These are phyloP conservation scores for Phenganax marumi DNA, from an alignment of 92 coral and sea anemone species.

Conservation along the genomic window DNA sequence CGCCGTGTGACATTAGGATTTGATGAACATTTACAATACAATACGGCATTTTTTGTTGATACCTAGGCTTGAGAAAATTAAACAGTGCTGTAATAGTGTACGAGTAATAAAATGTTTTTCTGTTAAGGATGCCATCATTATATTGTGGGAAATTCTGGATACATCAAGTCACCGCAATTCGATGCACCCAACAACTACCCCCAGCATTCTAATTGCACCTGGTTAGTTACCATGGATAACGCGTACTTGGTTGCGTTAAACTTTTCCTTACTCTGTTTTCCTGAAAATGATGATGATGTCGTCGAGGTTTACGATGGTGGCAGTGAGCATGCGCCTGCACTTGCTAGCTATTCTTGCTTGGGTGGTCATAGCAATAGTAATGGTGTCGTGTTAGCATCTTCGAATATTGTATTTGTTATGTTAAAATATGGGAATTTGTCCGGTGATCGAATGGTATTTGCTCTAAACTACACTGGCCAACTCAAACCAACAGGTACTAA, in stretches of 20 bases:
- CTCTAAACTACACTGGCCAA: not conserved
- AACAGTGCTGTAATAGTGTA: not conserved
- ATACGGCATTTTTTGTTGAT: too few species aligned
- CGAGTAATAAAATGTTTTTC: not conserved
- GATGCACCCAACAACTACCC: not conserved
- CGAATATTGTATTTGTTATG: not conserved
- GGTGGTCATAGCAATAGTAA: not conserved
- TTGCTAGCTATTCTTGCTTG: not conserved
- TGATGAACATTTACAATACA: too few species aligned
- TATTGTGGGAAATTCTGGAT: not conserved
- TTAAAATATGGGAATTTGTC: not conserved
- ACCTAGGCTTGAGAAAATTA: too few species aligned
- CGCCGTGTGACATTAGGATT: too few species aligned
- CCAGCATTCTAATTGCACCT: constrained; percentile 2
- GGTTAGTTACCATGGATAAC: not conserved
- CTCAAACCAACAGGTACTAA: constrained; percentile 21
- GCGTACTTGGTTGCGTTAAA: not conserved
- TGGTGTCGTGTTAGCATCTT: not conserved
- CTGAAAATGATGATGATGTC: not conserved
- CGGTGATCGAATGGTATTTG: not conserved
- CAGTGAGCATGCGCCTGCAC: not conserved
- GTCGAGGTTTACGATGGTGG: constrained; percentile 8
- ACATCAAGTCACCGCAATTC: not conserved
- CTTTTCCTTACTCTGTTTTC: not conserved
- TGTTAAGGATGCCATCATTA: constrained; percentile 13